Evolutionary conservation across 2,797 vertebrate species (phyloP).

Genomic region (Anguilla anguilla): DNA sequence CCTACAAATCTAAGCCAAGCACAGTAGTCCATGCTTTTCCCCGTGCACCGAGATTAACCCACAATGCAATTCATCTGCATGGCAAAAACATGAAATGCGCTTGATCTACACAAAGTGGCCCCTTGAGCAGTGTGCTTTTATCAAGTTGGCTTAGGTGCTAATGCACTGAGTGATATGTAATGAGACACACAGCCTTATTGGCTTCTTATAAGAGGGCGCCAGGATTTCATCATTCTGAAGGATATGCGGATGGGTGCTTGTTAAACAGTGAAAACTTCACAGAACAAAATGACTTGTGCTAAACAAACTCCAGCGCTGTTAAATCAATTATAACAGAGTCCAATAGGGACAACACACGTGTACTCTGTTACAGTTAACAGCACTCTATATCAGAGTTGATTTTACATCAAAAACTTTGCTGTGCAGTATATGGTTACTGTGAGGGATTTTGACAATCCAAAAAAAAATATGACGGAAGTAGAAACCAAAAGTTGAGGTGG

Average conservation of each 20-base stretch:
- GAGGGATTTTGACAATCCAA: too few species aligned
- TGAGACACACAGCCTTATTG: not conserved
- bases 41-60: not conserved
- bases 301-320: not conserved
- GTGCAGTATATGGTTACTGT: not conserved
- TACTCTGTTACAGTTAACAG: not conserved
- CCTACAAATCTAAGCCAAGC: not conserved
- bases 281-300: not conserved
- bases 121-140: not conserved
- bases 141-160: not conserved
- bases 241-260: not conserved
- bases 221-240: not conserved
- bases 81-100: not conserved
- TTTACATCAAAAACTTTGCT: too few species aligned
- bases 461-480: too few species aligned
- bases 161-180: not conserved
- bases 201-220: not conserved
- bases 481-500: too few species aligned
- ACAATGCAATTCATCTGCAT: not conserved
- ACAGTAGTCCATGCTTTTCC: not conserved
- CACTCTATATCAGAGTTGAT: too few species aligned
- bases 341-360: not conserved
- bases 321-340: not conserved
- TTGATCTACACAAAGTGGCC: not conserved
- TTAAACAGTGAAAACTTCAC: not conserved